Percentiles rank a stretch among this genome's conserved stretches.
phyloP scores from a whole-genome alignment of 1,140 invertebrate species.

The Temnothorax nylanderi region DNA sequence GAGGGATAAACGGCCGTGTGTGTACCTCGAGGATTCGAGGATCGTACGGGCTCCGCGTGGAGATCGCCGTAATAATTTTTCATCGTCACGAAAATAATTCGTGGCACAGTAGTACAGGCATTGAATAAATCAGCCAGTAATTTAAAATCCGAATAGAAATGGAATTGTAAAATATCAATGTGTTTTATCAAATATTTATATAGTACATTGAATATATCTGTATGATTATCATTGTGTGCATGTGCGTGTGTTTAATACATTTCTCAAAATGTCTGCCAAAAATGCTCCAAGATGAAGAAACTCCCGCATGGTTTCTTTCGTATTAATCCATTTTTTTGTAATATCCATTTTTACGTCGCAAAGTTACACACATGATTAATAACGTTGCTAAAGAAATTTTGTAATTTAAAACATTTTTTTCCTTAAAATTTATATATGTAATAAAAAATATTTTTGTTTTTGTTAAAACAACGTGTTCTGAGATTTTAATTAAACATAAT shows the following conservation, averaged over 20 bases:
- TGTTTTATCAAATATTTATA: neutral
- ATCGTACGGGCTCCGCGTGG: neutral
- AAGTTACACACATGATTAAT: neutral
- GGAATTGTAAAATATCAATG: neutral
- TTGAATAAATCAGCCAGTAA: neutral
- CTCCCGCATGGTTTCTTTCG: neutral
- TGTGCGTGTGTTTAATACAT: neutral
- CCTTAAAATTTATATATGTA: neutral
- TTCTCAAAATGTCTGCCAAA: neutral
- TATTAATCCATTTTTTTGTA: too few relatives aligned
- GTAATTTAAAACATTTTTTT: neutral
- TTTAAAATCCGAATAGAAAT: neutral
- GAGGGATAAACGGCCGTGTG: neutral
- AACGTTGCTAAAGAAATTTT: neutral
- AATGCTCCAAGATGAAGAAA: neutral
- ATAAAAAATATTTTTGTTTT: neutral
- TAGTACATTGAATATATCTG: neutral
- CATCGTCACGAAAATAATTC: neutral
- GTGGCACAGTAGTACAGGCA: neutral
- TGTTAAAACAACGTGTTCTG: neutral
- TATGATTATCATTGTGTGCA: neutral
- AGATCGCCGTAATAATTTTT: neutral
- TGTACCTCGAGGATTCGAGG: neutral
- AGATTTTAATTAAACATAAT: neutral
- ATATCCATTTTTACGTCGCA: neutral